Conservation (phyloP, 2,113 vertebrate genomes). For the Gymnogyps californianus region DNA sequence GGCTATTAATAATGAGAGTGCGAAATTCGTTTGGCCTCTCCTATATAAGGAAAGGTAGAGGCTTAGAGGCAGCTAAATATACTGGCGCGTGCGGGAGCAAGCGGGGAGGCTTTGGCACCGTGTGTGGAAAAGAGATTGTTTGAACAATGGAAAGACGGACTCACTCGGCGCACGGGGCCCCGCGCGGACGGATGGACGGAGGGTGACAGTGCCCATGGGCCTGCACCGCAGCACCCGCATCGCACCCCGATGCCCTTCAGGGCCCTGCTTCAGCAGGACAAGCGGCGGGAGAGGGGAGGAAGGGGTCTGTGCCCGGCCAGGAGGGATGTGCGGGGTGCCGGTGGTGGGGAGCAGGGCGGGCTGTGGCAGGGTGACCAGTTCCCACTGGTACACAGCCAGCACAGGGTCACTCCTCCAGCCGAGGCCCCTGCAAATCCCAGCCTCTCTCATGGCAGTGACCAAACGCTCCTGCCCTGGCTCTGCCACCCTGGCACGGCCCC, state of each 20-base stretch:
- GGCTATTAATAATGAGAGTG: conserved; percentile 70
- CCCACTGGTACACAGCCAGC: neutral
- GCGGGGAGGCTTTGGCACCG: conserved; percentile 48
- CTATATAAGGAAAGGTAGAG: conserved; percentile 77
- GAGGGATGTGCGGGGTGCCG: neutral
- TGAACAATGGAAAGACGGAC: conserved; percentile 58
- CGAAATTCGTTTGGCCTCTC: conserved; percentile 70
- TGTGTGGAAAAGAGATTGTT: conserved; percentile 63
- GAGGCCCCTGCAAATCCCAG: neutral
- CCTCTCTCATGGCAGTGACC: neutral
- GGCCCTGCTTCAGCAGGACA: neutral
- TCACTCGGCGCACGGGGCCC: neutral
- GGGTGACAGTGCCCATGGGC: neutral
- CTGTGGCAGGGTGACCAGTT: fast-evolving
- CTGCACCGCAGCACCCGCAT: neutral
- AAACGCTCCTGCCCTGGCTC: neutral
- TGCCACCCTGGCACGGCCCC: neutral
- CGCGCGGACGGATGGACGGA: neutral
- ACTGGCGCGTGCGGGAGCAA: conserved; percentile 32
- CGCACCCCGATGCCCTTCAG: fast-evolving
- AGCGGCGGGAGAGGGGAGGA: neutral
- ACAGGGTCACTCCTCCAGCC: neutral
- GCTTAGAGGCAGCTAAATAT: conserved; percentile 62
- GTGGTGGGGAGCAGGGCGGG: neutral
- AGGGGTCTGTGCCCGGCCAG: neutral